These are phyloP conservation scores for Cebus imitator DNA, from an alignment of 2,113 vertebrate species.

Conservation along the genomic window DNA sequence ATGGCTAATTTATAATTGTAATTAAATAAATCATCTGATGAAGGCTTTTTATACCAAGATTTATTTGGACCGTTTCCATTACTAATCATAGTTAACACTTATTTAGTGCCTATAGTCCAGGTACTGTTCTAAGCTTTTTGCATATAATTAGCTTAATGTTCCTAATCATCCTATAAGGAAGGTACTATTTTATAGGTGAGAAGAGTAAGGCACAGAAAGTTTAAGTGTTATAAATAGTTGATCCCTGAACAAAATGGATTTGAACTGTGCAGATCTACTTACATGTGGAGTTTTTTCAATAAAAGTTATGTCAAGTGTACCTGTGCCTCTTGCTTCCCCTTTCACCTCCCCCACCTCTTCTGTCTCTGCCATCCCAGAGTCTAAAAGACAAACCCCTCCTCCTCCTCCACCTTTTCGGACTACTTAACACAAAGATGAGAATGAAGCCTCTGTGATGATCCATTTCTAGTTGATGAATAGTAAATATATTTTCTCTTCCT, in stretches of 20 bases:
- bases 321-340: not conserved
- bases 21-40: not conserved
- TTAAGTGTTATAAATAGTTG: not conserved
- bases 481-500: not conserved
- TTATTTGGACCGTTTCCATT: not conserved
- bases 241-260: not conserved
- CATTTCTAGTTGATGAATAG: not conserved
- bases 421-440: not conserved
- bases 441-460: not conserved
- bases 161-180: not conserved
- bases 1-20: not conserved
- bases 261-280: not conserved
- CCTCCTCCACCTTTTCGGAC: not conserved
- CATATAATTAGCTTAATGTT: not conserved
- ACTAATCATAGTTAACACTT: not conserved
- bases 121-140: not conserved
- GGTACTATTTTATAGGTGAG: not conserved
- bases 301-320: not conserved
- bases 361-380: not conserved
- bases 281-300: not conserved
- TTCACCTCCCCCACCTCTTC: not conserved
- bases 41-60: not conserved
- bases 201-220: not conserved
- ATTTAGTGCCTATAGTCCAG: not conserved
- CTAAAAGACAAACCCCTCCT: not conserved